Evolutionary conservation across 2,113 vertebrate genomes (phyloP).

Genomic region (Istiophorus platypterus): DNA sequence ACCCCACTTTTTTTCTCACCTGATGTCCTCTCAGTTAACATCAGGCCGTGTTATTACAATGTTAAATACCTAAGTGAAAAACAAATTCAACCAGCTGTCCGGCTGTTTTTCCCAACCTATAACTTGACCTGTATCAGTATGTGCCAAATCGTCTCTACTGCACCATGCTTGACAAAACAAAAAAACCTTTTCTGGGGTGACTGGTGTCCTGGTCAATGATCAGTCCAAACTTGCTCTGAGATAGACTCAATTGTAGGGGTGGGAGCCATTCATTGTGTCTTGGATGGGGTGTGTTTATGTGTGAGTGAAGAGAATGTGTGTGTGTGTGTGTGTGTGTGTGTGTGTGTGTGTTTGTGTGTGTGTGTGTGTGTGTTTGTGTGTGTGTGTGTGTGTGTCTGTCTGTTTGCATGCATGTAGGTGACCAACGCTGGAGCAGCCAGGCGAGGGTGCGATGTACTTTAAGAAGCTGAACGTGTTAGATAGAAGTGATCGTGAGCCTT

Average conservation of each 20-base stretch:
- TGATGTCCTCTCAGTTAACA: neutral
- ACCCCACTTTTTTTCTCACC: neutral
- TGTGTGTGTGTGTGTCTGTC: constrained; percentile 35
- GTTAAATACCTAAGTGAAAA: neutral
- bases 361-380: constrained; percentile 5
- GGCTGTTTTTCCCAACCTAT: constrained; percentile 24
- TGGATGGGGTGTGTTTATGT: constrained; percentile 11
- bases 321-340: constrained; percentile 2
- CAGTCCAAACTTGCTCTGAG: constrained; percentile 1
- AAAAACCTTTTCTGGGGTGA: neutral
- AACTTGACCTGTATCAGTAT: constrained; percentile 3
- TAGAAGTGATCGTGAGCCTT: constrained; percentile 72
- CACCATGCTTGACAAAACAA: neutral
- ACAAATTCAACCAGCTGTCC: neutral
- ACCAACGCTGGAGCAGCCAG: constrained; percentile 60
- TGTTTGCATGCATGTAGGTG: constrained; percentile 57
- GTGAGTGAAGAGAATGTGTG: neutral
- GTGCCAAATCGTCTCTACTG: neutral
- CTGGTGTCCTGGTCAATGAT: neutral
- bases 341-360: constrained; percentile 14
- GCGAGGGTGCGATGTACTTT: constrained; percentile 81
- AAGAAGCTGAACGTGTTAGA: constrained; percentile 76
- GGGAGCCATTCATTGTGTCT: constrained; percentile 7
- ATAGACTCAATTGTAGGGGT: constrained; percentile 28
- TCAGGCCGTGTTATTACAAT: neutral